Base-by-base conservation (phyloP, 2,888 invertebrate genomes). In the Amphimallon solstitiale region DNA sequence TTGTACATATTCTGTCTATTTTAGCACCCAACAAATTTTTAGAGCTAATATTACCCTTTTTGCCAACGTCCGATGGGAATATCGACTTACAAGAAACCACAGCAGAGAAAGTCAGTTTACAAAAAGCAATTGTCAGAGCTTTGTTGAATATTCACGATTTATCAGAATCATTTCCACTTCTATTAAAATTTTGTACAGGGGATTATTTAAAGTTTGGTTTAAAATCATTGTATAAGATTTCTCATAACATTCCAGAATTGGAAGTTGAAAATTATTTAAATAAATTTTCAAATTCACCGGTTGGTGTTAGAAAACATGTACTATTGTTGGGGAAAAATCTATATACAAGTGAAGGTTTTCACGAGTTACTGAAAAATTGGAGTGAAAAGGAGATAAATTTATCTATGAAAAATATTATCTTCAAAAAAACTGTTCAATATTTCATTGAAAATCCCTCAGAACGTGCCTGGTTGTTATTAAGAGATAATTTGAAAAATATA, bases 181-280 rank as follows among this genome's bases (percentile, higher is more conserved):
- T 49, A 4, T n/a, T 48, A 12, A 61, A 35, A 61, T 61, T 61
- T 38, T 48, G 48, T 21, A 21, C 38, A 7, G 61, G 46, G 1
- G 61, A 61, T 49, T 61, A 61, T 49, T 61, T 61, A 49, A 61
- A 61, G 21, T 61, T 49, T 49, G 46, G 48, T 12, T 12, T 61
- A 10, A 12, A 34, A 19, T 48, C 61, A 7, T 14, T 61, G 4
- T 61, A 61, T 17, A 17, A 35, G 17, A 46, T 61, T 4, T 17
- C 49, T 4, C 49, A 49, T 12, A 61, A 61, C 38, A 21, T 29
- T 7, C 12, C 15, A 12, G 38, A 21, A 49, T 23, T 37, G 15
- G 23, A 6, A 1, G 12, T 61, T 48, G n/a, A 37, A 7, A 38
- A 37, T 1, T 48, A 35, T 21, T 38, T 61, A 15, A 19, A 61